A percentile compares a stretch with the other conserved stretches of the same genome.
phyloP scores from a whole-genome alignment of 2,113 vertebrate genomes.

The Peromyscus maniculatus region DNA sequence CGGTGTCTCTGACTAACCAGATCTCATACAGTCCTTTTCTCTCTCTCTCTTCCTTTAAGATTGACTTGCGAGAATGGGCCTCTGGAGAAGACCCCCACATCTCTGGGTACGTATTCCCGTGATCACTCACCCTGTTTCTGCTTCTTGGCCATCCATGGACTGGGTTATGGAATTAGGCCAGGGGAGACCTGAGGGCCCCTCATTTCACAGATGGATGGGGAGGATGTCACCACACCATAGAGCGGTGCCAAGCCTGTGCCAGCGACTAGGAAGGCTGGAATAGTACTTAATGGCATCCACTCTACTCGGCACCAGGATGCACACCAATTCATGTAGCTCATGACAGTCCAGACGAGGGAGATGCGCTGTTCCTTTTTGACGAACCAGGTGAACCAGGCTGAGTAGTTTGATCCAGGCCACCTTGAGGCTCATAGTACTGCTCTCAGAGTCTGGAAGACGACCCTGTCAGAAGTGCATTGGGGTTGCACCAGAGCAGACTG shows the following conservation, averaged over 20 bases:
- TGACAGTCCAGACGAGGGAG: accelerated
- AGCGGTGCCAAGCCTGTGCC: not conserved
- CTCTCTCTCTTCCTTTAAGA: constrained; percentile 77
- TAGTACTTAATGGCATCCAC: not conserved
- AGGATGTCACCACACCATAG: accelerated
- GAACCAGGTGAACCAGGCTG: not conserved
- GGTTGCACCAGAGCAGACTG: accelerated
- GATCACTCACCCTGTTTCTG: not conserved
- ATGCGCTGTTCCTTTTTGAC: accelerated
- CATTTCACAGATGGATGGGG: not conserved
- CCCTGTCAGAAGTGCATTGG: accelerated
- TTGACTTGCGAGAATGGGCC: constrained; percentile 16
- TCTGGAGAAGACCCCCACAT: constrained; percentile 43
- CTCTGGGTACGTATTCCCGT: constrained; percentile 69
- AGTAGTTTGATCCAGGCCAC: not conserved
- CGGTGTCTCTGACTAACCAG: accelerated
- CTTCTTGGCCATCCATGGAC: not conserved
- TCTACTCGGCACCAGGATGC: accelerated
- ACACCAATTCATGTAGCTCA: not conserved
- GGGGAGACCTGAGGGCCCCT: not conserved
- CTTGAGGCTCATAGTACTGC: accelerated
- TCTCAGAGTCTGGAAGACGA: accelerated
- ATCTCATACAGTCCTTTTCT: constrained; percentile 33
- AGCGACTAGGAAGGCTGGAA: not conserved
- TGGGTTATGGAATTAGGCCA: not conserved